phyloP scores from a whole-genome alignment of 1,140 invertebrate genomes.

The Aphaenogaster rudis region DNA sequence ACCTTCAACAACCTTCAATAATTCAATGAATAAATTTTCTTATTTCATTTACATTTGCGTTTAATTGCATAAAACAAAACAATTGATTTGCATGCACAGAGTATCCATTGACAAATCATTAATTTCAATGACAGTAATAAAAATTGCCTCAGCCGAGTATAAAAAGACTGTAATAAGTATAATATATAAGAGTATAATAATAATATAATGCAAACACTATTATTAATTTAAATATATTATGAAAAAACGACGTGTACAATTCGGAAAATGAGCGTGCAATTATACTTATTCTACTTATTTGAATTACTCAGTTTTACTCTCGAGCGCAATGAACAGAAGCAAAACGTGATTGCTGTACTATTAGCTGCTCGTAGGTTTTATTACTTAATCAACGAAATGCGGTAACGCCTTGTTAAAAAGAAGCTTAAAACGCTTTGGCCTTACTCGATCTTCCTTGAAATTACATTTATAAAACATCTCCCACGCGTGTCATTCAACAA shows the following conservation, averaged over 20 bases:
- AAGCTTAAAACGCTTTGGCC: background rate
- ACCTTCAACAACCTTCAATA: conserved; percentile 25
- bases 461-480: conserved; percentile 15
- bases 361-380: background rate
- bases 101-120: conserved; percentile 62
- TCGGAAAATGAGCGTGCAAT: background rate
- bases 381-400: background rate
- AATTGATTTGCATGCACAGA: conserved; percentile 66
- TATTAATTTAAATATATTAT: conserved; percentile 8
- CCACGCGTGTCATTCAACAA: background rate
- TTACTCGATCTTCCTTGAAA: conserved; percentile 1
- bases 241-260: background rate
- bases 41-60: conserved; percentile 34
- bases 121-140: conserved; percentile 50
- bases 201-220: background rate
- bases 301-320: background rate
- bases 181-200: too few species aligned
- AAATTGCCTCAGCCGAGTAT: conserved; percentile 42
- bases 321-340: background rate
- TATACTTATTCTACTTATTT: conserved; percentile 1
- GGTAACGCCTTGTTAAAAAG: background rate
- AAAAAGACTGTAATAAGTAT: background rate
- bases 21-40: conserved; percentile 53
- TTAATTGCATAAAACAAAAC: background rate
- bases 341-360: background rate